Evolutionary conservation across 2,888 invertebrate species (phyloP).

Genomic region (Dolichomitus sp.): DNA sequence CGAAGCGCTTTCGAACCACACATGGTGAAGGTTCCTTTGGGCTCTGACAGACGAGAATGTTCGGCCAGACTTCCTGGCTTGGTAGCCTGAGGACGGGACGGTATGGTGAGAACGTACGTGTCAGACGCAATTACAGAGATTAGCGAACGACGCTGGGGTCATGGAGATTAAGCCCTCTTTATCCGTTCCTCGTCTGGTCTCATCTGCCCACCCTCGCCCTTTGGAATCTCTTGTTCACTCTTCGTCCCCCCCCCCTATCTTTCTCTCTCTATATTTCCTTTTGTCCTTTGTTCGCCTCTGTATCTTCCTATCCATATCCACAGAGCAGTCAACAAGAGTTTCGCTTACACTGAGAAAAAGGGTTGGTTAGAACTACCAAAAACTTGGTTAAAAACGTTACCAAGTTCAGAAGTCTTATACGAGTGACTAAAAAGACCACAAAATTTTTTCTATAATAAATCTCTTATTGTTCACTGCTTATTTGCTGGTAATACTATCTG

Average conservation of each 20-base stretch:
- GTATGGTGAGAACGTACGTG: conserved; percentile 74
- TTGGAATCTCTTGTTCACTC: conserved; percentile 23
- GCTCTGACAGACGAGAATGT: conserved; percentile 5
- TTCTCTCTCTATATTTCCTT: neutral
- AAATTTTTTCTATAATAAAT: no score
- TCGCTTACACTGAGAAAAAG: neutral
- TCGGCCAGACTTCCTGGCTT: conserved; percentile 23
- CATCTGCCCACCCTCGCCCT: conserved; percentile 6
- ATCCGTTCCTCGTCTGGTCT: conserved; percentile 24
- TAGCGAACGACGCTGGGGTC: conserved; percentile 53
- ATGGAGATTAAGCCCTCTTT: conserved; percentile 53
- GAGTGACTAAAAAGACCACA: no score
- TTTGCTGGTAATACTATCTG: no score
- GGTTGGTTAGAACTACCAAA: no score
- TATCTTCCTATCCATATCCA: conserved; percentile 12
- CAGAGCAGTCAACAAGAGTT: conserved; percentile 6
- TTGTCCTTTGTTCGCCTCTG: neutral
- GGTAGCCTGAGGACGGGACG: conserved; percentile 5
- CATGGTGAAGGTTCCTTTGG: conserved; percentile 6
- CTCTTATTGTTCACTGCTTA: no score
- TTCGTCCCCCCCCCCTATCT: neutral
- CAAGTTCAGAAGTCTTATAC: no score
- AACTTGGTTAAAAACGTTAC: no score
- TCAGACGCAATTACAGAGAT: conserved; percentile 73
- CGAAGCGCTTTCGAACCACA: conserved; percentile 26